phyloP scores from a whole-genome alignment of 2,113 vertebrate genomes.

The Tetraodon nigroviridis region DNA sequence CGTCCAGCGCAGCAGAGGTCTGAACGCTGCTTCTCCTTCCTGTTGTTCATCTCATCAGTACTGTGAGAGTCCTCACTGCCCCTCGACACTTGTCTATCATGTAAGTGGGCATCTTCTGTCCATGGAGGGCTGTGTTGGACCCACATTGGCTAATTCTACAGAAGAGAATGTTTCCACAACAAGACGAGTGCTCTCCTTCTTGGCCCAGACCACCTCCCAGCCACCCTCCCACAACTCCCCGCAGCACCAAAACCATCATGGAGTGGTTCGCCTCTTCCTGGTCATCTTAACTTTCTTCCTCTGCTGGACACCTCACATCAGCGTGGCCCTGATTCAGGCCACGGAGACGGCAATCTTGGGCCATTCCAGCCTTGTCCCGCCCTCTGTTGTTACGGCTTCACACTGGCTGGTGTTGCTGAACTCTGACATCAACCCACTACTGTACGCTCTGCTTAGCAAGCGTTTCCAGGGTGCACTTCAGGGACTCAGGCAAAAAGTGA shows the following conservation, averaged over 20 bases:
- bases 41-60: conserved; percentile 21
- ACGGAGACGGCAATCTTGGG: conserved; percentile 66
- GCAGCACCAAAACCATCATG: conserved; percentile 61
- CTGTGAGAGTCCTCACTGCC: conserved; percentile 40
- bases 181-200: conserved; percentile 53
- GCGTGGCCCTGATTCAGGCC: conserved; percentile 72
- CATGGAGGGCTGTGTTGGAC: neutral
- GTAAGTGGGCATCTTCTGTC: conserved; percentile 65
- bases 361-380: conserved; percentile 60
- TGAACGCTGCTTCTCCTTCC: conserved; percentile 10
- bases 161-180: conserved; percentile 12
- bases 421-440: conserved; percentile 78
- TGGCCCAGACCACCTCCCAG: conserved; percentile 40
- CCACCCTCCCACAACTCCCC: conserved; percentile 46
- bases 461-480: conserved; percentile 74
- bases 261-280: conserved; percentile 73
- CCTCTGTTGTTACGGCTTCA: conserved; percentile 69
- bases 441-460: conserved; percentile 79
- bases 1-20: conserved; percentile 61
- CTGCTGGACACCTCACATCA: conserved; percentile 78
- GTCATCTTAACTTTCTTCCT: conserved; percentile 76
- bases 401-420: conserved; percentile 79
- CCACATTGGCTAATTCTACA: too few relatives aligned
- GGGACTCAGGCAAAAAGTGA: conserved; percentile 63
- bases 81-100: conserved; percentile 68